Evolutionary conservation across 1,140 invertebrate species (phyloP).

Genomic region (Adoxophyes honmai): DNA sequence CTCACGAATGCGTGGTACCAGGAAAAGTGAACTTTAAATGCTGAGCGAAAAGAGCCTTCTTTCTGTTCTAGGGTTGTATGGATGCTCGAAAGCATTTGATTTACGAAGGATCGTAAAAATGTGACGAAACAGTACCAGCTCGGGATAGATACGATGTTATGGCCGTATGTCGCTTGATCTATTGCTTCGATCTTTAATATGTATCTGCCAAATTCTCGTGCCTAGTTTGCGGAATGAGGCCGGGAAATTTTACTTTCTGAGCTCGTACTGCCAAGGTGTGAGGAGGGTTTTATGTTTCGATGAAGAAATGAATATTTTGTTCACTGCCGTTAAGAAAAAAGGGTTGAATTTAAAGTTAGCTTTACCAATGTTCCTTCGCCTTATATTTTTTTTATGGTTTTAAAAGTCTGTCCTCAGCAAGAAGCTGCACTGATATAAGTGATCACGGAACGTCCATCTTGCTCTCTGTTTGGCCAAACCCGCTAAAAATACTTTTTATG

Average conservation of each 20-base stretch:
- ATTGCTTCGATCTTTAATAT: constrained; percentile 4
- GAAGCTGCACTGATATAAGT: no score
- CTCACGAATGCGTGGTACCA: background rate
- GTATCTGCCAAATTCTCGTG: background rate
- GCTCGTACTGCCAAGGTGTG: no score
- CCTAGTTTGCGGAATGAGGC: background rate
- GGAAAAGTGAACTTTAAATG: background rate
- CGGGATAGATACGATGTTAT: constrained; percentile 3
- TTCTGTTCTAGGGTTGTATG: background rate
- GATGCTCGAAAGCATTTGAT: constrained; percentile 10
- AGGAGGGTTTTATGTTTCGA: no score
- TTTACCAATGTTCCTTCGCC: no score
- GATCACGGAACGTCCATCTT: no score
- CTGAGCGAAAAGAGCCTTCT: background rate
- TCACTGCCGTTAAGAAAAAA: no score
- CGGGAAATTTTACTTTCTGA: background rate
- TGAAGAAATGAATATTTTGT: no score
- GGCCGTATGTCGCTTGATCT: background rate
- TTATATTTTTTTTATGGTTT: no score
- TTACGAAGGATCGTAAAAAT: constrained; percentile 9
- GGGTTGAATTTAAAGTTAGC: no score
- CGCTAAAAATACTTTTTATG: no score
- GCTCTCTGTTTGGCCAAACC: no score
- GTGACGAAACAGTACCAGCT: constrained; percentile 9
- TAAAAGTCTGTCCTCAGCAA: no score